Evolutionary conservation across 2,888 invertebrate genomes (phyloP).

Genomic region (Rhingia campestris): DNA sequence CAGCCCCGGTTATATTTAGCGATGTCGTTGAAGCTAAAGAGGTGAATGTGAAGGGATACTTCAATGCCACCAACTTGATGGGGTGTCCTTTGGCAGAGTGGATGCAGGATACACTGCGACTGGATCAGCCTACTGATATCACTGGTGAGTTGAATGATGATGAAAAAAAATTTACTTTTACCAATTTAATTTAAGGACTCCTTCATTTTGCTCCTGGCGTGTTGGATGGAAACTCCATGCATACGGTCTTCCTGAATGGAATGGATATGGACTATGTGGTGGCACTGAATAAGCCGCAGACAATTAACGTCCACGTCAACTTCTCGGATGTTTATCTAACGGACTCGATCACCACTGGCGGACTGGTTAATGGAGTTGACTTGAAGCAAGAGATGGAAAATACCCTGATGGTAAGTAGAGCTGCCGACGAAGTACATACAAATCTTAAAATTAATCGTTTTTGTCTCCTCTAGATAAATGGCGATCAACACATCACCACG

Average conservation of each 20-base stretch:
- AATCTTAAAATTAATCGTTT: slow-evolving; percentile 18
- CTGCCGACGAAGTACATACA: background rate
- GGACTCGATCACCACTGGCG: slow-evolving; percentile 76
- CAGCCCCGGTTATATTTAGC: slow-evolving; percentile 81
- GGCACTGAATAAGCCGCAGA: slow-evolving; percentile 83
- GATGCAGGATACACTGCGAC: slow-evolving; percentile 82
- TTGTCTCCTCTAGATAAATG: slow-evolving; percentile 77
- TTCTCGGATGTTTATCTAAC: slow-evolving; percentile 81
- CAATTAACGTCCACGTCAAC: slow-evolving; percentile 80
- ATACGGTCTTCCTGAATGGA: slow-evolving; percentile 83
- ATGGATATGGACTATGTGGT: slow-evolving; percentile 83
- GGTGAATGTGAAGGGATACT: slow-evolving; percentile 76
- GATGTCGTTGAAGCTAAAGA: slow-evolving; percentile 78
- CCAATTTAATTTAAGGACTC: slow-evolving; percentile 79
- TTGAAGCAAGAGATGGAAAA: slow-evolving; percentile 83
- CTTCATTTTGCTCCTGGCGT: slow-evolving; percentile 82
- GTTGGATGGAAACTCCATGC: slow-evolving; percentile 82
- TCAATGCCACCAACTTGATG: slow-evolving; percentile 80
- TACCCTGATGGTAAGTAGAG: slow-evolving; percentile 84
- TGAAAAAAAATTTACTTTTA: background rate
- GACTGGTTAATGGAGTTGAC: slow-evolving; percentile 82
- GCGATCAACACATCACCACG: slow-evolving; percentile 81
- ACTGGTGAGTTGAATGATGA: slow-evolving; percentile 73
- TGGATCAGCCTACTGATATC: slow-evolving; percentile 79
- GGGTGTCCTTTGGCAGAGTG: slow-evolving; percentile 82